Evolutionary conservation across 2,797 vertebrate species (phyloP).

Genomic region (Syngnathus rostellatus): DNA sequence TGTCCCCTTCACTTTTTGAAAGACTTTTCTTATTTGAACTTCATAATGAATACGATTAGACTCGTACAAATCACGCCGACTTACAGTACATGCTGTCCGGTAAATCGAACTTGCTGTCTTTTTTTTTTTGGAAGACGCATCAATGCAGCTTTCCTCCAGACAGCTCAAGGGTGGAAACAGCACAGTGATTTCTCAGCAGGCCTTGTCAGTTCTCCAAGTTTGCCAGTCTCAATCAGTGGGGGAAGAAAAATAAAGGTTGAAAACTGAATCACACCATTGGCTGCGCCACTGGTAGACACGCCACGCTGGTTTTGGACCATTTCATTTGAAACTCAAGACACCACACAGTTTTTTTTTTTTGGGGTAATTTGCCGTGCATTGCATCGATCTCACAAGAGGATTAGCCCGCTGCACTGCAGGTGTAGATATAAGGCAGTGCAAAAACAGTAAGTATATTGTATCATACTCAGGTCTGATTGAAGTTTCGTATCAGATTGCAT

Average conservation of each 20-base stretch:
- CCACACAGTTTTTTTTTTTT: not conserved
- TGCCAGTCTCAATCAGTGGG: not conserved
- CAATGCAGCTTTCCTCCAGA: not conserved
- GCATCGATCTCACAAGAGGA: not conserved
- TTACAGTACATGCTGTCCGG: not conserved
- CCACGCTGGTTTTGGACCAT: not conserved
- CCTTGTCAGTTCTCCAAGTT: not conserved
- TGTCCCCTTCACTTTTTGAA: constrained; percentile 8
- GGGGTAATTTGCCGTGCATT: not conserved
- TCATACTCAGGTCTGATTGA: not conserved
- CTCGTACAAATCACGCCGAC: not conserved
- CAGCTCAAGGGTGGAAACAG: not conserved
- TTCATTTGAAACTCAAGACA: not conserved
- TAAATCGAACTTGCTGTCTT: not conserved
- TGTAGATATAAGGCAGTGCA: not conserved
- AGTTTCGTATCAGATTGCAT: not conserved
- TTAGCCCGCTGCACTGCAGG: not conserved
- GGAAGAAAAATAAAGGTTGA: not conserved
- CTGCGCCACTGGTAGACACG: not conserved
- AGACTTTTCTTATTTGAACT: constrained; percentile 4
- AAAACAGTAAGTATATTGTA: not conserved
- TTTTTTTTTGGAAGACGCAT: constrained; percentile 3
- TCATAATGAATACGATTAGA: not conserved
- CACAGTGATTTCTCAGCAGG: not conserved
- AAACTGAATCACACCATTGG: not conserved